phyloP scores from a whole-genome alignment of 2,888 invertebrate genomes.

The Pardosa pseudoannulata region DNA sequence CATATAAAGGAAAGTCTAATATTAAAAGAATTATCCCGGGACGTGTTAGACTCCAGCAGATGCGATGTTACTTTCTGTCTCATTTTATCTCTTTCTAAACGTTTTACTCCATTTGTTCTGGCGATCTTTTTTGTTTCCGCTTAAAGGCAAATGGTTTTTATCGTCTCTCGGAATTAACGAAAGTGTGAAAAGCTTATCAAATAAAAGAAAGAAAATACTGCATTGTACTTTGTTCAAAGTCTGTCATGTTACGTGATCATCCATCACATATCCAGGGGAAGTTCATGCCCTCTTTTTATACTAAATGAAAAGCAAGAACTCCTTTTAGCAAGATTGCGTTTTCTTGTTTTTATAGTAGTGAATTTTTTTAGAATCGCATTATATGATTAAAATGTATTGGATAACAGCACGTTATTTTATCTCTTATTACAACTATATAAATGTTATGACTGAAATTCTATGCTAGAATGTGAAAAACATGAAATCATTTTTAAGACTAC shows the following conservation, averaged over 20 bases:
- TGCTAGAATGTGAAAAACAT: too few relatives aligned
- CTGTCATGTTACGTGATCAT: conserved; percentile 1
- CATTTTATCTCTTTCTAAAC: background rate
- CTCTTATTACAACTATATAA: too few relatives aligned
- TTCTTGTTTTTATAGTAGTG: background rate
- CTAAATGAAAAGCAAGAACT: background rate
- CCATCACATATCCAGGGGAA: background rate
- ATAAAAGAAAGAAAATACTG: background rate
- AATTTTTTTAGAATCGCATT: background rate
- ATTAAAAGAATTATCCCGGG: too few relatives aligned
- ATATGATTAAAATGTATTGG: background rate
- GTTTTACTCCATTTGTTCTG: background rate
- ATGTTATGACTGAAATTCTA: too few relatives aligned
- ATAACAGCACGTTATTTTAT: too few relatives aligned
- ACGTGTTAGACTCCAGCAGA: too few relatives aligned
- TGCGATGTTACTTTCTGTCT: too few relatives aligned
- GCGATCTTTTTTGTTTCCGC: background rate
- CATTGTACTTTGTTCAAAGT: background rate
- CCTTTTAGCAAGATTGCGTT: background rate
- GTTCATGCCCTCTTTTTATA: background rate
- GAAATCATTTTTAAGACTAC: too few relatives aligned
- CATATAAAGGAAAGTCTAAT: too few relatives aligned
- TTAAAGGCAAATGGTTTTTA: background rate
- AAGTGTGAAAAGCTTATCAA: background rate
- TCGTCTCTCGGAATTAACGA: background rate